Conservation (phyloP, 2,797 vertebrate species). For the Calcarius lapponicus region DNA sequence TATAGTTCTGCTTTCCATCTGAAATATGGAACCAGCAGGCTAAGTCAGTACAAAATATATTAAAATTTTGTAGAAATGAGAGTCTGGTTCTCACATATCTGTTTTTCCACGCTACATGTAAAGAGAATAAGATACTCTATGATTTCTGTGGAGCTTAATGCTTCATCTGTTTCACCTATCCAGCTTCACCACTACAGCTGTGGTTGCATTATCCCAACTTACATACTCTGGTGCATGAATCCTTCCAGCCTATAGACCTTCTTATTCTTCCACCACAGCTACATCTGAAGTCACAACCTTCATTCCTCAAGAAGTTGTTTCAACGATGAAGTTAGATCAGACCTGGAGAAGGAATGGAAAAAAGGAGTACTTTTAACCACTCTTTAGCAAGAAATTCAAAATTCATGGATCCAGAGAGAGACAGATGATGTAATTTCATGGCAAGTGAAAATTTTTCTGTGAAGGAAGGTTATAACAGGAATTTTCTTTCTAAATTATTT, state of each 20-base stretch:
- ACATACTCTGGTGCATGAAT: not conserved
- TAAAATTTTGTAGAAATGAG: not conserved
- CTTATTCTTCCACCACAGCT: not conserved
- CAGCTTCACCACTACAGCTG: not conserved
- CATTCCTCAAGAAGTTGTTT: not conserved
- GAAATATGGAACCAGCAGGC: not conserved
- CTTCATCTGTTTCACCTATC: not conserved
- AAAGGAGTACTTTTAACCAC: accelerated
- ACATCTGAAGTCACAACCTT: not conserved
- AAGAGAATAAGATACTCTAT: not conserved
- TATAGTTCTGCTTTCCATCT: not conserved
- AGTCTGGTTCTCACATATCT: not conserved
- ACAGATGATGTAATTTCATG: not conserved
- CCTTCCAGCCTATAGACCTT: not conserved
- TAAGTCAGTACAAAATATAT: not conserved
- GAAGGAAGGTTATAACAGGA: not conserved
- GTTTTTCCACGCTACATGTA: not conserved
- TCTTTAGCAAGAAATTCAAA: not conserved
- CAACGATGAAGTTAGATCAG: not conserved
- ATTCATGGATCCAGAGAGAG: not conserved
- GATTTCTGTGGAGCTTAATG: not conserved
- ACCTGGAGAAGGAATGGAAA: not conserved
- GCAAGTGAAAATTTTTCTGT: not conserved
- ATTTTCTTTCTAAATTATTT: not conserved
- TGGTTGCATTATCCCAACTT: not conserved